Conservation (phyloP, 2,797 vertebrate genomes). For the Falco novaeseelandiae region DNA sequence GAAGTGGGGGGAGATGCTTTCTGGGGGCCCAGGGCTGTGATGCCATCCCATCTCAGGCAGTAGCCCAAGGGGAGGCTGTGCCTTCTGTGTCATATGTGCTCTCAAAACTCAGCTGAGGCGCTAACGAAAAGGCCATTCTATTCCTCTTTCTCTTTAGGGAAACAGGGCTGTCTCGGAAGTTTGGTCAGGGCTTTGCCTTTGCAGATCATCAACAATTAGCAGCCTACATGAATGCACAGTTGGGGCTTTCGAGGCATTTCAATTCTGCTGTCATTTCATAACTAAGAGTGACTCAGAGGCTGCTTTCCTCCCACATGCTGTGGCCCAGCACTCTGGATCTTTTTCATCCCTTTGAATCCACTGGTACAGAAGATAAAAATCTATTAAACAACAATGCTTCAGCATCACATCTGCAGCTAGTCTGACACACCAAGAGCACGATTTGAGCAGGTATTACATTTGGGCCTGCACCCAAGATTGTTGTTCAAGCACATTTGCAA, state of each 20-base stretch:
- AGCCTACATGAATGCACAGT: not conserved
- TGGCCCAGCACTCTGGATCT: not conserved
- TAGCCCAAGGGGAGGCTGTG: not conserved
- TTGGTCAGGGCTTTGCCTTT: not conserved
- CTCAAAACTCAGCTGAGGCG: not conserved
- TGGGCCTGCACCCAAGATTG: not conserved
- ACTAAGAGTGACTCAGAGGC: slow-evolving; percentile 28
- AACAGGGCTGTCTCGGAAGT: not conserved
- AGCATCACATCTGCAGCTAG: not conserved
- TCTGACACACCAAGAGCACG: not conserved
- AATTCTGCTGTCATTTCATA: slow-evolving; percentile 5
- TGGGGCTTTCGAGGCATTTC: slow-evolving; percentile 1
- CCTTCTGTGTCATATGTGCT: accelerated
- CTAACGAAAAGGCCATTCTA: accelerated
- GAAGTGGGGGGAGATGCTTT: not conserved
- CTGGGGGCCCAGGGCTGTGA: not conserved
- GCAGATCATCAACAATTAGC: slow-evolving; percentile 6
- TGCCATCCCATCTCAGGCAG: not conserved
- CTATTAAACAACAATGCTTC: not conserved
- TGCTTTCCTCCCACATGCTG: not conserved
- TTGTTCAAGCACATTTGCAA: not conserved
- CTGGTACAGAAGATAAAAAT: not conserved
- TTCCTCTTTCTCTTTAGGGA: not conserved
- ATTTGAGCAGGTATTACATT: not conserved
- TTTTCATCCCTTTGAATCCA: not conserved